Evolutionary conservation across 2,888 invertebrate genomes (phyloP), one percentile per base, ranked within the genome.

Genomic region (Amitus sp.): DNA sequence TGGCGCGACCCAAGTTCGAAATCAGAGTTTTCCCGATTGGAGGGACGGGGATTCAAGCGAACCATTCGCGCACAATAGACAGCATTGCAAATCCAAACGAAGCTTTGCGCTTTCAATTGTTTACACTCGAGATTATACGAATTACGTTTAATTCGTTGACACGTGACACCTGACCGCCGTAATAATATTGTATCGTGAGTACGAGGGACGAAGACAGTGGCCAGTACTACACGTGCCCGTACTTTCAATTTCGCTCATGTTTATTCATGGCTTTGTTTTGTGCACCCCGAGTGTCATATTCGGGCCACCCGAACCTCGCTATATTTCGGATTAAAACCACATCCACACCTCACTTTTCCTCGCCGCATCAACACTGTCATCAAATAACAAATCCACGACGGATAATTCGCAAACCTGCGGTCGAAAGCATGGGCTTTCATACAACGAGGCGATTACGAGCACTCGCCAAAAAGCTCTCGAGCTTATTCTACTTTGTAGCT

Each of bases 231-330:
- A 49, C 52, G 58, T 49, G 56, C 51, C 47, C 34, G 53, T 51
- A 57, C 62, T 66, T 52, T 53, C 53, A 43, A 56, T 54, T 54
- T 48, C 52, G 49, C 19, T 18, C 48, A 46, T 59, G 58, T 47
- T 33, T 60, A 50, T 55, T 28, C 47, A 51, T 50, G 53, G 34
- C 15, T 45, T 28, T 47, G 46, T 50, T 47, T 46, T 43, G 43
- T 43, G 15, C 12, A 23, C 23, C 13, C 20, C 19, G 9, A 15
- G 12, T 5, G 37, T 9, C 13, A 15, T 20, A 20, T 42, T 42
- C 20, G 20, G 7, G 18, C 15, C 19, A 18, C 42, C 20, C n/a
- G n/a, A n/a, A n/a, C n/a, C n/a, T n/a, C n/a, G n/a, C n/a, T n/a
- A n/a, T n/a, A n/a, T n/a, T n/a, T n/a, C n/a, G n/a, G n/a, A n/a